A percentile compares a stretch with the other conserved stretches of the same genome.
Evolutionary conservation across 1,140 invertebrate species (phyloP).

Genomic region (Zaprionus camerounensis): DNA sequence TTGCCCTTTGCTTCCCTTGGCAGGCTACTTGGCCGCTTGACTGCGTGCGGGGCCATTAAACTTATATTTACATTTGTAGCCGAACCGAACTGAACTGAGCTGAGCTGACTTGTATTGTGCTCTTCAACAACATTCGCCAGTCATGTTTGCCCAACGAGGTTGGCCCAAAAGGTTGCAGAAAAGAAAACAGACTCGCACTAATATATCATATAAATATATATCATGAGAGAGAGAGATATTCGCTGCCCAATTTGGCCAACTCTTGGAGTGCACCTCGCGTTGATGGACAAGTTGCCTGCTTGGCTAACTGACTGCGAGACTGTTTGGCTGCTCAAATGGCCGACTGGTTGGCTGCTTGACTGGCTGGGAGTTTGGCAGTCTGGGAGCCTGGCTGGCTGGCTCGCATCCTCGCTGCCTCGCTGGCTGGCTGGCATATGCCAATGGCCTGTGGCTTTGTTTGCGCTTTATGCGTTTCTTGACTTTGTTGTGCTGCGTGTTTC

Average conservation of each 20-base stretch:
- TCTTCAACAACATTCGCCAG: constrained; percentile 8
- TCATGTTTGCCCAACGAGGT: constrained; percentile 24
- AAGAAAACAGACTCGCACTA: neutral
- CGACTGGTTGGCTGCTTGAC: neutral
- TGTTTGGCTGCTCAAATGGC: constrained; percentile 1
- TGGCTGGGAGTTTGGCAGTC: constrained; percentile 12
- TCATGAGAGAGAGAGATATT: too few relatives aligned
- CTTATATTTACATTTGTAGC: constrained; percentile 44
- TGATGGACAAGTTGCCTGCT: constrained; percentile 22
- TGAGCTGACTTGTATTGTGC: constrained; percentile 40
- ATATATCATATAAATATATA: too few relatives aligned
- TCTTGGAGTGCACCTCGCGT: constrained; percentile 19
- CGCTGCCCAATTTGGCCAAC: neutral
- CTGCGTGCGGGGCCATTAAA: constrained; percentile 52
- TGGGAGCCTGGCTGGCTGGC: constrained; percentile 8
- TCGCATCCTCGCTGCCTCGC: neutral
- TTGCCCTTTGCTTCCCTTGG: neutral
- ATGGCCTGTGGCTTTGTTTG: constrained; percentile 76
- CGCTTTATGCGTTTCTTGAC: constrained; percentile 59
- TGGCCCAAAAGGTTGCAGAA: constrained; percentile 2
- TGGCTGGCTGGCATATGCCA: constrained; percentile 54
- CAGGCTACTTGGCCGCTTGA: constrained; percentile 13
- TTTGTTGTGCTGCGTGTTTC: constrained; percentile 35
- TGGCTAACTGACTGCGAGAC: constrained; percentile 6
- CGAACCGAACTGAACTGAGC: constrained; percentile 17